Evolutionary conservation across 2,888 invertebrate species (phyloP), one percentile per base, ranked within the genome.

Genomic region (Xestia xanthographa): DNA sequence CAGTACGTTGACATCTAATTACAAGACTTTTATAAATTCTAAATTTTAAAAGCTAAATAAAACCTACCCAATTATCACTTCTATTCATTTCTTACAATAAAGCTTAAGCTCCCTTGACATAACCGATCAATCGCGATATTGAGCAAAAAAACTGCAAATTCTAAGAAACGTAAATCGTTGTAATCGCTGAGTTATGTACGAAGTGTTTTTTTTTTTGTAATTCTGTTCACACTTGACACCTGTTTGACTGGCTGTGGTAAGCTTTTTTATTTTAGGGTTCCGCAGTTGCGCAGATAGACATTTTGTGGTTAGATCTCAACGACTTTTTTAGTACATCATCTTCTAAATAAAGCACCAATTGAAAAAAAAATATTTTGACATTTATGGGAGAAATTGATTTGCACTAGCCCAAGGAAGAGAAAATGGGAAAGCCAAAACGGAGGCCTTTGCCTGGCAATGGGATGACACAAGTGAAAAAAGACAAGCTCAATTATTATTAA

Each of bases 141-240:
- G n/a, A 34, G 34, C 22, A n/a, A 82, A 82, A 74, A 45, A 79
- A 14, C 20, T 17, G 70, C 66, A 60, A 50, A 66, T 83, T 76
- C 65, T 74, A 65, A 72, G 56, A 81, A 75, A 66, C 69, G 60
- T 67, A 75, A 86, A 56, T 68, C 63, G 60, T 67, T 67, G 63
- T 73, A 69, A 82, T 74, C 65, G 67, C 5, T 72, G 45, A 58
- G 79, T 67, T 75, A 76, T 77, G 76, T 67, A 69, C 26, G 62
- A 66, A 20, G 66, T 66, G 63, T 79, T 72, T 58, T 74, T 58
- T 74, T 41, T 41, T 73, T 62, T 77, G 17, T 65, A 38, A 20
- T 60, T 74, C 66, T 71, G 72, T 84, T 79, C 63, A 82, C 79
- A 77, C 83, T 82, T 88, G 88, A 83, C 88, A 87, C 87, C 72